Evolutionary conservation across 2,113 vertebrate genomes (phyloP).

Genomic region (Marmota monax): DNA sequence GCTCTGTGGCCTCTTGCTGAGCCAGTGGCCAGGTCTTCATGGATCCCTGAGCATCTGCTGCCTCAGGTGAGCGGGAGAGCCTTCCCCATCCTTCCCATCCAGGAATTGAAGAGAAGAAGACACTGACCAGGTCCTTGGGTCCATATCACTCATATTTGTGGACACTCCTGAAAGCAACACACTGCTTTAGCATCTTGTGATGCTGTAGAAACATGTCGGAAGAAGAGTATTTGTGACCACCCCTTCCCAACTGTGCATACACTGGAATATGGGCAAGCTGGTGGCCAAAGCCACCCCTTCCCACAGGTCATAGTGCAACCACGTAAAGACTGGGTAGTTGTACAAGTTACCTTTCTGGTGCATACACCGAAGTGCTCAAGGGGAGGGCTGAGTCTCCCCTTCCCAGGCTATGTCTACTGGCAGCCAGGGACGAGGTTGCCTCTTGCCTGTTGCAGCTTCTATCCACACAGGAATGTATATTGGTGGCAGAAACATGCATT

Average conservation of each 20-base stretch:
- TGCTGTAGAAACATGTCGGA: not conserved
- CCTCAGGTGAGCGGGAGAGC: not conserved
- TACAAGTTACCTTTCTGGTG: not conserved
- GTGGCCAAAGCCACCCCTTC: not conserved
- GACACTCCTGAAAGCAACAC: fast-evolving
- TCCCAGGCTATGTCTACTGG: not conserved
- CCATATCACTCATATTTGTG: not conserved
- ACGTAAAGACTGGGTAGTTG: not conserved
- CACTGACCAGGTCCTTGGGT: not conserved
- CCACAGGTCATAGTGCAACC: not conserved
- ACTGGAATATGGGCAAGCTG: not conserved
- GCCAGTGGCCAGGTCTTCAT: not conserved
- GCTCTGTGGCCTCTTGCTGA: not conserved
- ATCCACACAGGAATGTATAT: not conserved
- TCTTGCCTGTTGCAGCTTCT: not conserved
- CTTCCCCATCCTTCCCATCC: not conserved
- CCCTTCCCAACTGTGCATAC: not conserved
- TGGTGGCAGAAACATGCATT: not conserved
- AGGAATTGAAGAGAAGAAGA: not conserved
- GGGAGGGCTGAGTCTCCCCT: not conserved
- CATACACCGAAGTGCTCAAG: not conserved
- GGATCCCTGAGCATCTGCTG: not conserved
- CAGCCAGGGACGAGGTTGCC: not conserved
- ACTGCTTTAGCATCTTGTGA: fast-evolving
- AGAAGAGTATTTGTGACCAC: fast-evolving